Base-by-base conservation (phyloP, 64 coral and sea anemone genomes). In the Exaiptasia diaphana region DNA sequence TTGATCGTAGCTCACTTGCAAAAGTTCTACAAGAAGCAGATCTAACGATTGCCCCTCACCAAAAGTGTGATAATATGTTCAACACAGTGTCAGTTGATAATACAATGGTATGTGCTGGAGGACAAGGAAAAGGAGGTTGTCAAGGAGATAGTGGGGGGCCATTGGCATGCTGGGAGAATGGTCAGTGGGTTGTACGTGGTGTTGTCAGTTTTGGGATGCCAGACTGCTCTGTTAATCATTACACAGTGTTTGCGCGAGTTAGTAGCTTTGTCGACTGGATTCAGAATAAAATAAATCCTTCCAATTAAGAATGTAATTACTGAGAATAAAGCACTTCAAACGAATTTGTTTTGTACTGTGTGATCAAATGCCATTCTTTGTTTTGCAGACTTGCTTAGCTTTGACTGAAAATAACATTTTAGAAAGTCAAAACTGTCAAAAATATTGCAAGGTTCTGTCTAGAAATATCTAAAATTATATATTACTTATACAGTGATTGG, bases 81-180 rank as follows among this genome's bases (percentile, higher is more conserved):
- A 63, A 70, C 25, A 36, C 46, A 12, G 8, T 90, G 4, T n/a
- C 31, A 21, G 71, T 23, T 34, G 71, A 67, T 5, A 59, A 84
- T n/a, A 53, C 88, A 36, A 90, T 90, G 88, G 57, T 90, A 8
- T 90, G 88, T 44, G 88, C 88, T 25, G 88, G 88, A 9, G 88
- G 88, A 13, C 71, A 82, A 40, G 79, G 88, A 1, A 15, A 44
- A 15, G 88, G 88, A 32, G 88, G 88, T 58, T 90, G 88, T 20
- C 88, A 90, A 65, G 88, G 81, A 0, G 73, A 59, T 29, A 69
- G 82, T 31, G 82, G 82, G 18, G 82, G 82, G 5, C 82, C 82
- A 3, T 68, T 85, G 55, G 82, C 65, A 4, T 85, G 82, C 12
- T 39, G 43, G 17, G 54, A 64, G 52, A 39, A 10, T 27, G 69